Evolutionary conservation across 2,888 invertebrate species (phyloP), one percentile per base, ranked within the genome.

Genomic region (Eugnorisma glareosa): DNA sequence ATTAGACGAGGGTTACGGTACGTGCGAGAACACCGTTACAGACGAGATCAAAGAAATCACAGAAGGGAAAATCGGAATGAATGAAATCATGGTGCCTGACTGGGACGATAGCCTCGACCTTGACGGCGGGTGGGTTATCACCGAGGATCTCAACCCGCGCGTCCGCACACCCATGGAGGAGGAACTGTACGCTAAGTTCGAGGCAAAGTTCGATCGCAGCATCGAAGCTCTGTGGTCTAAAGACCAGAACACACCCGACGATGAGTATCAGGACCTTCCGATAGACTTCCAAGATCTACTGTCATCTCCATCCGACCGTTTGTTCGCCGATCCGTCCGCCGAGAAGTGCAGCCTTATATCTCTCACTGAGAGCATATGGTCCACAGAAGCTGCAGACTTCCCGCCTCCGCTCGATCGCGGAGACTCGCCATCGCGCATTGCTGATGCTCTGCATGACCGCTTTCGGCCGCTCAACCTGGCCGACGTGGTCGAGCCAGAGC

Each of bases 181-280:
- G 86, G 96, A 97, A 89, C 93, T 96, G 75, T 97, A 97, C 87
- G 97, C 97, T 8, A 97, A 97, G 87, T 97, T 97, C 88, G 97
- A 97, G 90, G 97, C 98, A 13, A 98, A 98, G 93, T 98, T 98
- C 92, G 97, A 98, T 91, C 97, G 97, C 85, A 97, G 97, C 91
- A 96, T 98, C 83, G 98, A 98, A 92, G 98, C 98, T 59, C 94
- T 98, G 78, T 98, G 98, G 98, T 97, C 96, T 86, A 94, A 97
- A 90, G 94, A 97, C 87, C 95, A 96, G 92, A 93, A 94, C 89
- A 96, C 96, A 18, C 96, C 97, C 15, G 96, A 96, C 81, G 97
- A 97, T 85, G 97, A 97, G 87, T 97, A 97, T 87, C 97, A 97
- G 82, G 97, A 97, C 89, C 93, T 97, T 85, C 97, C 97, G n/a